Base-by-base conservation (phyloP, 2,888 invertebrate genomes). In the Pseudococcus jackbeardsleyi region DNA sequence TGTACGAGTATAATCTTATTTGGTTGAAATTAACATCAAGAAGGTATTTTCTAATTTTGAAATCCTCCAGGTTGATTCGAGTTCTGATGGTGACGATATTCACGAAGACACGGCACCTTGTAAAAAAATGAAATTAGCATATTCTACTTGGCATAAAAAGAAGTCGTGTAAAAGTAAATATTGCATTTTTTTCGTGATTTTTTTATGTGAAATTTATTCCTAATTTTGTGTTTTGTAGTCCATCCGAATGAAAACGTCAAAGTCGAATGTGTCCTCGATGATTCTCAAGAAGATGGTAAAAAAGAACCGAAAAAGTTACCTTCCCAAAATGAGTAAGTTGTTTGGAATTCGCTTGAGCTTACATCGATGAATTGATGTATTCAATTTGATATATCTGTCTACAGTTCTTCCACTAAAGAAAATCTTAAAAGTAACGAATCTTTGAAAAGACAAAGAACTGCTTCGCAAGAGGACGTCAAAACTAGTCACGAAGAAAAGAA, bases 51-150 rank as follows among this genome's bases (percentile, higher is more conserved):
- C 9, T 33, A 72, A 82, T 7, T 46, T 7, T 46, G 11, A 82
- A 42, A 46, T 19, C 64, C 7, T 42, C 0, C 22, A 88, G 88
- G 79, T 88, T 7, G 88, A 88, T 82, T 88, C 88, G n/a, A 89
- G 89, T 22, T 89, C 89, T 17, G 89, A 89, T 84, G 54, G 89
- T 33, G 89, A 88, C 72, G 89, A 89, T 82, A 86, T 89, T 17
- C 90, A 90, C 89, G 93, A 93, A 89, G 94, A 94, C 1, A 94
- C 94, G 0, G 94, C 94, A 15, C 94, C 94, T 0, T 92, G 94
- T 72, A 94, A 94, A 91, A 88, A 82, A 54, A 88, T 88, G 82
- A 88, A 88, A 88, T 59, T 88, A 54, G 54, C 79, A 33, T 88
- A 42, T 50, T 19, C 82, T 0, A 33, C 82, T 0, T 48, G 79